phyloP scores from a whole-genome alignment of 2,113 vertebrate species.

The Boulengeromyrus knoepffleri region DNA sequence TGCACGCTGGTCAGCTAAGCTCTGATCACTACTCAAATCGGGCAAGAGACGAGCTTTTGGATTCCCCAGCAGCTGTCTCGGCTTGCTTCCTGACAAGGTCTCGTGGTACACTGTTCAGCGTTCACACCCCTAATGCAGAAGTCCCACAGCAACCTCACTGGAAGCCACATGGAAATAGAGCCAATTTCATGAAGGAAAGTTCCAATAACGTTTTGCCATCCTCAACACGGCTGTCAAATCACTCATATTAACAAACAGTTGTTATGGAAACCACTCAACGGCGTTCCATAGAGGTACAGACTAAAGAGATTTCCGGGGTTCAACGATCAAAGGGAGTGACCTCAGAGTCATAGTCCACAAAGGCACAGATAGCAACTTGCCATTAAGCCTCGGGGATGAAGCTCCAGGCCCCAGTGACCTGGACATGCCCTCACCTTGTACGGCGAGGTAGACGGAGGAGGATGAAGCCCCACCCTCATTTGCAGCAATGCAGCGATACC shows the following conservation, averaged over 20 bases:
- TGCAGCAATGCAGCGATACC: slow-evolving; percentile 70
- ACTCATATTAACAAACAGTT: not conserved
- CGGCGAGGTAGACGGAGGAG: slow-evolving; percentile 67
- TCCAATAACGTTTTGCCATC: not conserved
- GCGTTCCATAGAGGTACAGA: not conserved
- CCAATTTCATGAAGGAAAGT: not conserved
- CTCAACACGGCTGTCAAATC: not conserved
- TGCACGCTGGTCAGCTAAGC: not conserved
- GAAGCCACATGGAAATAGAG: not conserved
- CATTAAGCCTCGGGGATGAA: not conserved
- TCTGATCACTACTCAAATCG: not conserved
- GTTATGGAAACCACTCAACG: not conserved
- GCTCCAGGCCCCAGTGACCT: not conserved
- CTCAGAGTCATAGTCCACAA: not conserved
- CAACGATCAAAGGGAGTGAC: not conserved
- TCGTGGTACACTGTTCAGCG: not conserved
- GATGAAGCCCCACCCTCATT: slow-evolving; percentile 71
- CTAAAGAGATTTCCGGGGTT: not conserved
- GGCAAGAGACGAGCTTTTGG: not conserved
- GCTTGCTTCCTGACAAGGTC: not conserved
- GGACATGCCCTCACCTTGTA: slow-evolving; percentile 72
- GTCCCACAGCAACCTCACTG: not conserved
- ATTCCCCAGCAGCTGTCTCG: too few species aligned
- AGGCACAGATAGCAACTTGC: not conserved
- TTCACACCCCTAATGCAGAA: not conserved